A percentile compares a stretch with the other conserved stretches of the same genome.
These are phyloP conservation scores for Glossophaga mutica DNA, from an alignment of 2,797 vertebrate species.

Conservation along the genomic window DNA sequence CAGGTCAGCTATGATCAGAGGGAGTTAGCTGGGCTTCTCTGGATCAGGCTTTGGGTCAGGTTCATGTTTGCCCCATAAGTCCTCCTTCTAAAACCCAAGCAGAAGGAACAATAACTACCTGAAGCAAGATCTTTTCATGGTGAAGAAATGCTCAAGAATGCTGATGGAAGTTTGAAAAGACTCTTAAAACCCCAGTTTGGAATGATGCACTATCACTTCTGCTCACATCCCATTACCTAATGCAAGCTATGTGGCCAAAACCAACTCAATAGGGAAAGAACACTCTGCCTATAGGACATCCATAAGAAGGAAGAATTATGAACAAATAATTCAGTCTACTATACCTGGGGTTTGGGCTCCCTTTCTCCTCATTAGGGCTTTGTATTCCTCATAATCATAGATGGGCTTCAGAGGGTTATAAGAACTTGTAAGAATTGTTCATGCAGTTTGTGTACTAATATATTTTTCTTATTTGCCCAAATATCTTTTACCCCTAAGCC, in stretches of 20 bases:
- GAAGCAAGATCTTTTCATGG: neutral
- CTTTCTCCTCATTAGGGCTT: neutral
- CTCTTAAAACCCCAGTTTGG: neutral
- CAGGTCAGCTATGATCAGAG: neutral
- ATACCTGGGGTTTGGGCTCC: neutral
- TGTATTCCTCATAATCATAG: neutral
- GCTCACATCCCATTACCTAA: neutral
- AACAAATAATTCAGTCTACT: neutral
- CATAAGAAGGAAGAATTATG: neutral
- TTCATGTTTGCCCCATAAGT: neutral
- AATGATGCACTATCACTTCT: neutral
- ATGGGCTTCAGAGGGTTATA: neutral
- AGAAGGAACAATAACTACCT: neutral
- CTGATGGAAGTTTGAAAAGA: neutral
- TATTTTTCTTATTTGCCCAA: neutral
- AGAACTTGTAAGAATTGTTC: neutral
- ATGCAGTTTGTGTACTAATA: neutral
- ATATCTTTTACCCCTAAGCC: neutral
- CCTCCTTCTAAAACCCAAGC: neutral
- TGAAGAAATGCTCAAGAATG: neutral
- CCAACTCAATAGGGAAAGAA: neutral
- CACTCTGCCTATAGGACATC: neutral
- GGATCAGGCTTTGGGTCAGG: neutral
- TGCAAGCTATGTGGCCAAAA: neutral
- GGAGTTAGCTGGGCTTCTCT: neutral